These are phyloP conservation scores for Oreochromis niloticus DNA, from an alignment of 2,113 vertebrate species.

Conservation along the genomic window DNA sequence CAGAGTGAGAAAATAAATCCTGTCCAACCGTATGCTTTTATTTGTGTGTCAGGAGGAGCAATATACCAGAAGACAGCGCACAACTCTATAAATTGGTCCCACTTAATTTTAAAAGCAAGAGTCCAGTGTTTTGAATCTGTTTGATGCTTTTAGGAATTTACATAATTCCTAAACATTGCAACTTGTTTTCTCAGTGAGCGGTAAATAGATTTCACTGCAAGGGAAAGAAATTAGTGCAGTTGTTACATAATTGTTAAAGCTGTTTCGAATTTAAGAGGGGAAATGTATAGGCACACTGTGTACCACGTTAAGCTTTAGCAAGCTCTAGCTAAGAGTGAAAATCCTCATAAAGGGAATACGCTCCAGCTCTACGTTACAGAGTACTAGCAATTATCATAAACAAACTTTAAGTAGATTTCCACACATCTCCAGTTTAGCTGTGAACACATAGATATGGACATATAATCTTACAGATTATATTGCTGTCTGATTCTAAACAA, in stretches of 20 bases:
- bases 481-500: neutral
- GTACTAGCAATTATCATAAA: neutral
- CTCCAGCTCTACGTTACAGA: neutral
- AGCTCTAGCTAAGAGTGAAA: conserved; percentile 1
- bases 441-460: neutral
- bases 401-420: neutral
- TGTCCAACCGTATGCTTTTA: neutral
- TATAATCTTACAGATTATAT: neutral
- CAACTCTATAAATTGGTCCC: neutral
- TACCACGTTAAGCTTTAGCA: conserved; percentile 20
- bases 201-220: conserved; percentile 16
- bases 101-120: neutral
- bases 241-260: conserved; percentile 55
- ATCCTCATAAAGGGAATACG: neutral
- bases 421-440: neutral
- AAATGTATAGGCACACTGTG: conserved; percentile 41
- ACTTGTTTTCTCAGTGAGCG: neutral
- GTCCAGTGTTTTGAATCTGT: neutral
- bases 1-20: neutral
- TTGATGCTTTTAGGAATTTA: neutral
- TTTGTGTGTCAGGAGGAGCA: neutral
- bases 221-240: conserved; percentile 5
- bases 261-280: conserved; percentile 15
- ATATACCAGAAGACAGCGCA: neutral
- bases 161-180: conserved; percentile 26